These are phyloP conservation scores for Cotesia vestalis DNA, from an alignment of 1,140 invertebrate genomes.

Conservation along the genomic window DNA sequence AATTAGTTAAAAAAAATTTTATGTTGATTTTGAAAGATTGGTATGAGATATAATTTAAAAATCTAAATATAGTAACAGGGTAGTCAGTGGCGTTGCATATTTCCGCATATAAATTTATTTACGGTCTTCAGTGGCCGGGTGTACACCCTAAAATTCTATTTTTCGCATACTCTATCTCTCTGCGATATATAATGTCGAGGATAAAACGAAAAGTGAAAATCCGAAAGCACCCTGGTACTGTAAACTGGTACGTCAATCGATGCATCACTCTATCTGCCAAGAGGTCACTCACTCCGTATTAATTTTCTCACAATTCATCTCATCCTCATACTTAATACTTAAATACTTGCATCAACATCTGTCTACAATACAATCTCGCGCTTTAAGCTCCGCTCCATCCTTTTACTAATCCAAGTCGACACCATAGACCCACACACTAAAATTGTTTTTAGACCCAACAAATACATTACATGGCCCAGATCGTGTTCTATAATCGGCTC, in stretches of 20 bases:
- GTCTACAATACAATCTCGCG: too few relatives aligned
- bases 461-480: conserved; percentile 49
- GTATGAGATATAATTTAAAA: conserved; percentile 62
- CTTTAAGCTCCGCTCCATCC: conserved; percentile 6
- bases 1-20: too few relatives aligned
- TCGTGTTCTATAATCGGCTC: conserved; percentile 56
- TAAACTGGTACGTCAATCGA: conserved; percentile 23
- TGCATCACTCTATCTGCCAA: conserved; percentile 13
- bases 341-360: too few relatives aligned
- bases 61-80: conserved; percentile 57
- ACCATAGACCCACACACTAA: background rate
- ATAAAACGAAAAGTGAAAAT: background rate
- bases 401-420: background rate
- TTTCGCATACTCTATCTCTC: background rate
- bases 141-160: conserved; percentile 31
- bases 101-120: conserved; percentile 65
- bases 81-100: conserved; percentile 60
- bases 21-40: conserved; percentile 42
- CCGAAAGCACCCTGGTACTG: background rate
- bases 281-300: conserved; percentile 36
- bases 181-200: too few relatives aligned
- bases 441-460: too few relatives aligned
- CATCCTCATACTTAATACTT: background rate
- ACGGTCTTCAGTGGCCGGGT: conserved; percentile 47
- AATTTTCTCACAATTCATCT: background rate